Evolutionary conservation across 2,888 invertebrate species (phyloP), one percentile per base, ranked within the genome.

Genomic region (Eubasilissa splendida): DNA sequence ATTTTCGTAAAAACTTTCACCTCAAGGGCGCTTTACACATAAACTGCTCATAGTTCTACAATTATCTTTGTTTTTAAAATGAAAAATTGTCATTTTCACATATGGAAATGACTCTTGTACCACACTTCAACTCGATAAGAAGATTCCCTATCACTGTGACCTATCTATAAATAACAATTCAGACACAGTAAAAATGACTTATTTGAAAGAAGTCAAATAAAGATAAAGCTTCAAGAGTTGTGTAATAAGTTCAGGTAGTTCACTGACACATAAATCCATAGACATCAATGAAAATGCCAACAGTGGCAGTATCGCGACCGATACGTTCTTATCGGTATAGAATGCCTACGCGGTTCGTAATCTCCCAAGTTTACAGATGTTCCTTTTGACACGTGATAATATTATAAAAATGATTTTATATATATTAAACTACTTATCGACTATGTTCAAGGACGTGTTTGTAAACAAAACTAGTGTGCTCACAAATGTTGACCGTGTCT

Each of bases 381-480:
- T 76, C 65, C 42, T 65, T 76, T 52, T 31, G 65, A 54, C 63
- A n/a, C 11, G 58, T 50, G 76, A 76, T 76, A 76, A 59, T 74
- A 60, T 58, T 74, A 42, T 50, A 53, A 54, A 71, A 71, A 71
- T 33, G 71, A 71, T 31, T 22, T 22, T 22, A 22, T 22, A 22
- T 11, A 56, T 63, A 63, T 71, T 74, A 74, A 76, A 12, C 31
- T 63, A 76, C 50, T 76, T 54, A 77, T 77, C 77, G 63, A 77
- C 22, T 63, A 63, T 77, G 22, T 73, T 83, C 83, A 83, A 83
- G 83, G 83, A 83, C 83, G 80, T 83, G 83, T 83, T 83, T 79
- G 83, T 81, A 83, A 83, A 83, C 83, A 83, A 81, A 80, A 81
- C 81, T 75, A 79, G 81, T 83, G 75, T 80, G 65, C 83, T 80